Base-by-base conservation (phyloP, 2,113 vertebrate species). In the Anas platyrhynchos region DNA sequence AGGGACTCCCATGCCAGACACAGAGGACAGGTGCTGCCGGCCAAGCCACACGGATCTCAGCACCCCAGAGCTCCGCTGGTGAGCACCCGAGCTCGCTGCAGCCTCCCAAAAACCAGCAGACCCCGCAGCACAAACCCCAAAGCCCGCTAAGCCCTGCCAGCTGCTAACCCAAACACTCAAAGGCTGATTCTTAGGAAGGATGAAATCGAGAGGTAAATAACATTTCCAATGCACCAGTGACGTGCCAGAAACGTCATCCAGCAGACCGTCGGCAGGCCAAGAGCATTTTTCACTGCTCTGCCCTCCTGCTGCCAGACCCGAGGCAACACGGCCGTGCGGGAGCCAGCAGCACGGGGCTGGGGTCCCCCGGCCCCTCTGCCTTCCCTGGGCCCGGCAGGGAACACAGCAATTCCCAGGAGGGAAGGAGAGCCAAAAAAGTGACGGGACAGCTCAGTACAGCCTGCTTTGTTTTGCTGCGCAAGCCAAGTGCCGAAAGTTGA, bases 131-230 rank as follows among this genome's bases (percentile, higher is more conserved):
- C 50, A 52, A 52, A 52, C 50, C 50, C 23, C 50, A 50, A 23
- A 50, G 48, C 22, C 69, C 58, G 74, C 54, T 91, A 46, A 11
- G 6, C 48, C 32, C 66, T 2, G 0, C 58, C 2, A 43, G 72
- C 3, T 84, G 52, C 52, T 79, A 77, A 91, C 61, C 71, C 78
- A 38, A 83, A 82, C 65, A 82, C 48, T 82, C 78, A 79, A 36
- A 79, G 84, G 93, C 43, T 59, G 84, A 89, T 89, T 65, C 0
- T 0, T 38, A 91, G 74, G 74, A 93, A 94, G 78, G 91, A 87
- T 89, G 91, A 89, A 93, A 89, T 82, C 87, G 89, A 79, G 78
- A 93, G 71, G 82, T 88, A 95, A 96, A 91, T 88, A 89, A 87
- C 85, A 61, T 84, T 91, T 91, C 90, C 75, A 91, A 48, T 62